phyloP scores from a whole-genome alignment of 2,888 invertebrate species.

The Rotaria macrura region DNA sequence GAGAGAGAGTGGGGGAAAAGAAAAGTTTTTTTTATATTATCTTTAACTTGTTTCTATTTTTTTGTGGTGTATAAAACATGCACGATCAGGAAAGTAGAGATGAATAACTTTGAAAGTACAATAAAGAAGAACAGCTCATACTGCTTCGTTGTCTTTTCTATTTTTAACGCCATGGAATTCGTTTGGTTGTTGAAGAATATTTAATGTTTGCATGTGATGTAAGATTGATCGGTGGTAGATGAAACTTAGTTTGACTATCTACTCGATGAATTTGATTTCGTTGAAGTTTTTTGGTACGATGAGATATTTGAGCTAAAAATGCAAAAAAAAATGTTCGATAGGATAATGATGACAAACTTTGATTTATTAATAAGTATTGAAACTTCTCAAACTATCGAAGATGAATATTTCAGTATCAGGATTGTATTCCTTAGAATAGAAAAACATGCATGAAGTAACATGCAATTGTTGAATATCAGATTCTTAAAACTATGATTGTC shows the following conservation, averaged over 20 bases:
- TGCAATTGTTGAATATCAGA: no score
- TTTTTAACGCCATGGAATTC: not conserved
- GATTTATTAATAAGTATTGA: no score
- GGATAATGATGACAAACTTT: no score
- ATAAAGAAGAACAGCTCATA: not conserved
- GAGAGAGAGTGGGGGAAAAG: not conserved
- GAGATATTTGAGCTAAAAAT: not conserved
- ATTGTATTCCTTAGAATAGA: no score
- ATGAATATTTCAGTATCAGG: no score
- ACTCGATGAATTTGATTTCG: no score
- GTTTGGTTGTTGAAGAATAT: not conserved
- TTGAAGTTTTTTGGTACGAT: not conserved
- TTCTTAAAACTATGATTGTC: no score
- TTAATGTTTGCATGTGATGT: not conserved
- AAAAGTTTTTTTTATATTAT: not conserved
- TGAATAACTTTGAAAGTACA: not conserved
- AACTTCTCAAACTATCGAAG: no score
- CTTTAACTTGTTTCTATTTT: not conserved
- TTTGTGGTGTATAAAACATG: not conserved
- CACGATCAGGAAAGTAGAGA: not conserved
- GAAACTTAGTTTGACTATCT: not conserved
- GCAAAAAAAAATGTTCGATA: not conserved
- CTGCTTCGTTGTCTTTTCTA: not conserved
- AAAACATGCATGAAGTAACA: no score
- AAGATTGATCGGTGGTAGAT: not conserved